Base-by-base conservation (phyloP, 2,797 vertebrate genomes). In the Siniperca obscura region DNA sequence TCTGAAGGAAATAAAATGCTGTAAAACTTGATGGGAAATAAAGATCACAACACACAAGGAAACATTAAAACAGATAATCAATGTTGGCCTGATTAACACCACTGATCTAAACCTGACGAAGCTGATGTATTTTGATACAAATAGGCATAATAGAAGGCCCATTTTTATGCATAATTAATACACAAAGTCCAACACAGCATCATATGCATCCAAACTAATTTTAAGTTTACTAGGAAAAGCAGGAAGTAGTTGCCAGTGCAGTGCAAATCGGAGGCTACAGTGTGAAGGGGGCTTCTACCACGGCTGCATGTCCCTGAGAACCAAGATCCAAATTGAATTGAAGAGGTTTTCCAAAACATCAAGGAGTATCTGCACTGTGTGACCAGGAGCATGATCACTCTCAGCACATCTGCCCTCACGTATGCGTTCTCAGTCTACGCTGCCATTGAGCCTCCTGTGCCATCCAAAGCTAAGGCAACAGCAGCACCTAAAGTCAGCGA, bases 251-350 rank as follows among this genome's bases (percentile, higher is more conserved):
- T 36, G 38, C 40, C 21, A 22, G 46, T 21, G 22, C 27, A 65
- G 40, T 50, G 70, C 44, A 44, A 62, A 74, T 70, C 46, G 46
- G 61, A 69, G 34, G 48, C 71, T 2, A 0, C 12, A 11, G 16
- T 25, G 5, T 27, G 36, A 59, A 27, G 74, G 50, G 52, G 56
- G 11, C 57, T 74, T 76, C 78, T 60, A 59, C 52, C 21, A 69
- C 5, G 21, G 36, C 68, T 70, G 61, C 36, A 22, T 9, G 52
- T 82, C 81, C 78, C 85, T 82, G 85, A 83, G 78, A 78, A 79
- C 69, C 44, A 27, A 57, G 50, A 62, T 50, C 59, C 22, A 53
- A 57, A 30, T 68, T 38, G 19, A 1, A 86, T 46, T 30, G 5
- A 55, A 36, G 67, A 61, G 46, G 7, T 42, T 71, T 56, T 21